Conservation (phyloP, 2,888 invertebrate species). For the Chymomyza caudatula region DNA sequence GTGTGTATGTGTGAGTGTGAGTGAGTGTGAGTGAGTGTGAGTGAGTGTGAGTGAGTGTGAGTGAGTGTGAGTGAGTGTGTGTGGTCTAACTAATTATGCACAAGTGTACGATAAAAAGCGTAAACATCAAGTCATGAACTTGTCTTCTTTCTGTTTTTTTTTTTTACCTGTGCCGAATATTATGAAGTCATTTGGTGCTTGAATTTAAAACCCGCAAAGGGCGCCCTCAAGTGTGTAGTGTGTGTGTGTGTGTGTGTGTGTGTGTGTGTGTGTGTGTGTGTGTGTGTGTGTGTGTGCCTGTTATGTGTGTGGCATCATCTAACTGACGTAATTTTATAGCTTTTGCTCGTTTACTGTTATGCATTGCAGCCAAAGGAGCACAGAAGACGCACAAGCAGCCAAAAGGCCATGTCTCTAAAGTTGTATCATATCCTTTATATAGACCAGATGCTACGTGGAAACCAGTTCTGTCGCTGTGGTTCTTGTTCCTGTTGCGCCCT, state of each 20-base stretch:
- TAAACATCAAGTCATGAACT: not conserved
- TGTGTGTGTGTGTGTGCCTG: not conserved
- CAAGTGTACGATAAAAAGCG: constrained; percentile 8
- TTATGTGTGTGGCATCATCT: constrained; percentile 1
- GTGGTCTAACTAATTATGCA: constrained; percentile 7
- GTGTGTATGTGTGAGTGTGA: not conserved
- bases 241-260: not conserved
- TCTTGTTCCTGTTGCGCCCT: not conserved
- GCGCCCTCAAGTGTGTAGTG: not conserved
- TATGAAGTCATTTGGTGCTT: constrained; percentile 49
- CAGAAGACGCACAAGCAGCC: not conserved
- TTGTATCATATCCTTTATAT: not conserved
- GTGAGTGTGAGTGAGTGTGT: not conserved
- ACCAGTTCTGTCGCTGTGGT: not conserved
- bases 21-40: not conserved
- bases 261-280: not conserved
- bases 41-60: not conserved
- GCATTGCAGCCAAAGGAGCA: not conserved
- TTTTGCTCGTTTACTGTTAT: not conserved
- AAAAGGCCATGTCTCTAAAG: not conserved
- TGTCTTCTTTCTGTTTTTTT: not conserved
- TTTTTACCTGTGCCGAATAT: not conserved
- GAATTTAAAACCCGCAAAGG: constrained; percentile 50
- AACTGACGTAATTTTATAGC: constrained; percentile 6
- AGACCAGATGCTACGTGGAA: not conserved